Conservation (phyloP, 2,888 invertebrate genomes). For the Iselma pallidipennis region DNA sequence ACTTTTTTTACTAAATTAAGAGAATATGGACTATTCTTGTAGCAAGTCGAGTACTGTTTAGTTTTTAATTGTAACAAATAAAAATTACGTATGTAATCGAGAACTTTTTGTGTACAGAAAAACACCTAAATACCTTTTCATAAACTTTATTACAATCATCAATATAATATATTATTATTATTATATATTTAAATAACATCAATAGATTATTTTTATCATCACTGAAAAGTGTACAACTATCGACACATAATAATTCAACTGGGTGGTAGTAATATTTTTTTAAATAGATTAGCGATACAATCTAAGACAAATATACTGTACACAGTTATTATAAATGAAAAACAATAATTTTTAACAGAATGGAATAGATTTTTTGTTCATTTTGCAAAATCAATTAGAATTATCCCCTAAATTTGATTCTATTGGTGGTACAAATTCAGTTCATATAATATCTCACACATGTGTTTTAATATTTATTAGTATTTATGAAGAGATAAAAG, state of each 20-base stretch:
- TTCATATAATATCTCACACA: no score
- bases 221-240: constrained; percentile 22
- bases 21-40: constrained; percentile 57
- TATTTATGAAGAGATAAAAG: constrained; percentile 15
- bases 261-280: constrained; percentile 11
- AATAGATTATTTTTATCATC: constrained; percentile 27
- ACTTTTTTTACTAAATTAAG: constrained; percentile 52
- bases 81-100: constrained; percentile 51
- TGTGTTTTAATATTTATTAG: no score
- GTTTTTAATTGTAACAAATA: constrained; percentile 54
- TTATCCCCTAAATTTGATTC: constrained; percentile 1
- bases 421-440: constrained; percentile 16
- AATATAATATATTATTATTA: no score
- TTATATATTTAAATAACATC: constrained; percentile 32
- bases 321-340: constrained; percentile 16
- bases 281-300: no score
- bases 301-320: constrained; percentile 20
- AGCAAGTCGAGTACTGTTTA: constrained; percentile 55
- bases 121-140: constrained; percentile 6
- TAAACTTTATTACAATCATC: constrained; percentile 27
- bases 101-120: not conserved
- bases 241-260: constrained; percentile 25
- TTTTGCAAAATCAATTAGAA: constrained; percentile 11
- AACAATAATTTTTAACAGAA: no score
- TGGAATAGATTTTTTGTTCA: constrained; percentile 11